A percentile compares a stretch with the other conserved stretches of the same genome.
Evolutionary conservation across 2,797 vertebrate species (phyloP).

Genomic region (Amphiprion clarkii): DNA sequence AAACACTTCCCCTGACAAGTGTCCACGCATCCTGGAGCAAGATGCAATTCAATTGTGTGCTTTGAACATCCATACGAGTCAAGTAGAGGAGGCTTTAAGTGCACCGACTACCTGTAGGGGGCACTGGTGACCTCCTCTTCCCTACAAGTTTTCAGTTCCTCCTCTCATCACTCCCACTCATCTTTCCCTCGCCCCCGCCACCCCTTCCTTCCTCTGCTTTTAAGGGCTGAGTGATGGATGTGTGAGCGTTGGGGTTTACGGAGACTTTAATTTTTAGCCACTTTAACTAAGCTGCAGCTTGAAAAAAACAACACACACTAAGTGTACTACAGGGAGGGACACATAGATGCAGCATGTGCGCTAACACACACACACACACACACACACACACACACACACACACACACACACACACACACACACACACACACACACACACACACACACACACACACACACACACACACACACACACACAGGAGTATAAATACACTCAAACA

Average conservation of each 20-base stretch:
- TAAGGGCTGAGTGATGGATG: conserved; percentile 64
- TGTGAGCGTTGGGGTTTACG: conserved; percentile 47
- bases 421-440: neutral
- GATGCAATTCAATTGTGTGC: conserved; percentile 48
- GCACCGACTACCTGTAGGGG: conserved; percentile 72
- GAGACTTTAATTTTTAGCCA: conserved; percentile 80
- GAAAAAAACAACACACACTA: conserved; percentile 58
- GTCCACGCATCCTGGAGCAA: conserved; percentile 44
- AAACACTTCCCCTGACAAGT: conserved; percentile 35
- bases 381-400: conserved; percentile 1
- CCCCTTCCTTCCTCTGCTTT: conserved; percentile 40
- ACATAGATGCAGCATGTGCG: neutral
- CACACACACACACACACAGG: neutral
- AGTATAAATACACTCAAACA: conserved; percentile 39
- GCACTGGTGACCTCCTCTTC: conserved; percentile 71
- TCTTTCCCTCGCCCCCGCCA: conserved; percentile 21
- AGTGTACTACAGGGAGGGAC: conserved; percentile 58
- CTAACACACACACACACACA: conserved; percentile 3
- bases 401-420: neutral
- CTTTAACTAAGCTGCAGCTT: conserved; percentile 85
- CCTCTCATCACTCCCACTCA: conserved; percentile 56
- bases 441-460: neutral
- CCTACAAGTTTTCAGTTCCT: conserved; percentile 28
- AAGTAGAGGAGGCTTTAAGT: conserved; percentile 30
- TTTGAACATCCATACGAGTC: conserved; percentile 51